Conservation (phyloP, 2,888 invertebrate genomes). For the Teinopalpus imperialis region DNA sequence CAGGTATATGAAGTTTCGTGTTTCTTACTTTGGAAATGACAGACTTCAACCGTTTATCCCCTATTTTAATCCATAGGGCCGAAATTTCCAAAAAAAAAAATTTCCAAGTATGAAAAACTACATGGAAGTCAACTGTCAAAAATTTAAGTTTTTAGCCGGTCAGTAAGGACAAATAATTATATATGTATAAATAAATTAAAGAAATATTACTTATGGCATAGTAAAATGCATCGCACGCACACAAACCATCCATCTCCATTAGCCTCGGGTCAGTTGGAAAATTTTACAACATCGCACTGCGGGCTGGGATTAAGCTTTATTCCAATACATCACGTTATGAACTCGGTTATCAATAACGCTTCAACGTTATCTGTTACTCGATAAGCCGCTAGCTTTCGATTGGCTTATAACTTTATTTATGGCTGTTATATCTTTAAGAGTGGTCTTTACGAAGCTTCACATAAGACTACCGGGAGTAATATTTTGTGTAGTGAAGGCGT, state of each 20-base stretch:
- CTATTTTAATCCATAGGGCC: no score
- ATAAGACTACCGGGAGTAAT: not conserved
- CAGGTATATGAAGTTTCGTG: no score
- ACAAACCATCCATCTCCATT: constrained; percentile 22
- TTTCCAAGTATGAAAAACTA: no score
- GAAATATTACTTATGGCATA: no score
- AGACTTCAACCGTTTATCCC: no score
- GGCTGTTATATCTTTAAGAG: not conserved
- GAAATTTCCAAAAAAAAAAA: no score
- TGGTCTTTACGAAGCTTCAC: constrained; percentile 3
- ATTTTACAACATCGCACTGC: constrained; percentile 38
- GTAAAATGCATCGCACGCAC: not conserved
- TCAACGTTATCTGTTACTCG: constrained; percentile 33
- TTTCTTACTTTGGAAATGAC: no score
- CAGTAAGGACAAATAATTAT: no score
- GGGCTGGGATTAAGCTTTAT: constrained; percentile 34
- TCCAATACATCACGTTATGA: constrained; percentile 34
- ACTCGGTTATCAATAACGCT: constrained; percentile 34
- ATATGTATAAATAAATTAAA: no score
- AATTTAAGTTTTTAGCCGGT: no score
- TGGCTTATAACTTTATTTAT: constrained; percentile 8
- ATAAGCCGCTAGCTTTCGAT: constrained; percentile 24
- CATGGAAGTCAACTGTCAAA: no score
- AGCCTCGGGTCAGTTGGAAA: constrained; percentile 37
- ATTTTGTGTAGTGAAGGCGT: constrained; percentile 1